Conservation (phyloP, 2,113 vertebrate genomes). For the pig (Sus scrofa) region T2T-Sscrofa CM000827.6:105927001-105927500, state of each 20-base stretch:
- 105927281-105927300: too few relatives aligned
- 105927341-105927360: too few relatives aligned
- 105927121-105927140: background rate
- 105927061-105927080: fast-evolving
- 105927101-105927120: background rate
- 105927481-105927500: background rate
- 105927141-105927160: background rate
- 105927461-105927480: background rate
- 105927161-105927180: background rate
- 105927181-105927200: too few relatives aligned
- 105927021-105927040: fast-evolving
- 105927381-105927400: too few relatives aligned
- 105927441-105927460: background rate
- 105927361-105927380: too few relatives aligned
- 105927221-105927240: too few relatives aligned
- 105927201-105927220: too few relatives aligned
- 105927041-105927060: fast-evolving
- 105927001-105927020: background rate
- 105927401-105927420: too few relatives aligned
- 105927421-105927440: background rate
- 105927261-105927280: too few relatives aligned
- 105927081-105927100: background rate
- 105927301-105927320: too few relatives aligned
- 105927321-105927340: too few relatives aligned
- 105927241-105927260: too few relatives aligned